phyloP scores from a whole-genome alignment of 2,113 vertebrate species.

The Semnornis frantzii region DNA sequence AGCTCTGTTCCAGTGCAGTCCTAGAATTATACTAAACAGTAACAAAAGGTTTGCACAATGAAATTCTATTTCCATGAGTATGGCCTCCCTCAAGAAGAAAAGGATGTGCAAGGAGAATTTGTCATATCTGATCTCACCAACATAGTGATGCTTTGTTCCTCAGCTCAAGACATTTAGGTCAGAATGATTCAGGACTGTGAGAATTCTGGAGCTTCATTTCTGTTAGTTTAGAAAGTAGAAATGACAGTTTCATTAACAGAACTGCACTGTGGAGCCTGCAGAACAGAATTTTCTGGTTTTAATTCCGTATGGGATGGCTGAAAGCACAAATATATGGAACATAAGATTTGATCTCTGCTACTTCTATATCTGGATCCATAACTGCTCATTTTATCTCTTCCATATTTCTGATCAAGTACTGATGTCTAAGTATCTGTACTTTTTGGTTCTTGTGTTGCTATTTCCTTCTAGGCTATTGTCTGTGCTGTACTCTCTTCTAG shows the following conservation, averaged over 20 bases:
- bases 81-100: background rate
- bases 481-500: background rate
- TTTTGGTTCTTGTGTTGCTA: background rate
- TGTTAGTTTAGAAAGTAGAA: background rate
- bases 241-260: background rate
- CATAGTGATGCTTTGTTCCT: background rate
- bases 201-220: background rate
- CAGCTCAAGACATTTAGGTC: background rate
- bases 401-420: background rate
- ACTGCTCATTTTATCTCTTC: background rate
- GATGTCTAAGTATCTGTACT: background rate
- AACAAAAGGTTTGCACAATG: constrained; percentile 15
- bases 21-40: background rate
- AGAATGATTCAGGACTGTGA: background rate
- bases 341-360: background rate
- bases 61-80: background rate
- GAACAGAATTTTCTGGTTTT: background rate
- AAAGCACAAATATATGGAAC: background rate
- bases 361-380: background rate
- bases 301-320: background rate
- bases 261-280: background rate
- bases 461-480: background rate
- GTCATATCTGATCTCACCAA: background rate
- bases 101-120: background rate
- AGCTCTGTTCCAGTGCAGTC: constrained; percentile 25